Conservation (phyloP, 2,113 vertebrate species). For the Triplophysa siluroides region DNA sequence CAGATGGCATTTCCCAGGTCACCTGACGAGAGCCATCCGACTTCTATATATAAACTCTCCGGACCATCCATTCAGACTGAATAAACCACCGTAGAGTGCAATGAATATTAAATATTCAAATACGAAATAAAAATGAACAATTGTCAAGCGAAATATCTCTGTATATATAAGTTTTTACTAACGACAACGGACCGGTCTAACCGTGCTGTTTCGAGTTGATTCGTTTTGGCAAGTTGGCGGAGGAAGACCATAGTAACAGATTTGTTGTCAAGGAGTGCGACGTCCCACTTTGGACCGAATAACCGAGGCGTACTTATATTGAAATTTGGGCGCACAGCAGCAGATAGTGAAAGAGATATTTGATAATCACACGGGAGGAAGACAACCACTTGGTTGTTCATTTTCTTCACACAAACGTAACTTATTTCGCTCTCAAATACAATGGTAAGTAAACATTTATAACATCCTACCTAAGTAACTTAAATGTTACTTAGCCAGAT, state of each 20-base stretch:
- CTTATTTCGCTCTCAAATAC: background rate
- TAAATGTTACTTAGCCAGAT: background rate
- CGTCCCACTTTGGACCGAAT: slow-evolving; percentile 53
- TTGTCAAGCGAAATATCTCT: background rate
- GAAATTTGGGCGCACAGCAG: slow-evolving; percentile 47
- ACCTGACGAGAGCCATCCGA: slow-evolving; percentile 49
- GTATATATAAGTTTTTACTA: background rate
- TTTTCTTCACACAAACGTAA: background rate
- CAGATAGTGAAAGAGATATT: slow-evolving; percentile 42
- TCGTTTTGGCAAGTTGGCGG: slow-evolving; percentile 39
- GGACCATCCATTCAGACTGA: slow-evolving; percentile 23
- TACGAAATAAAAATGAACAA: background rate
- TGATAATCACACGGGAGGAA: slow-evolving; percentile 15
- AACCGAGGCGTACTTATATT: slow-evolving; percentile 54
- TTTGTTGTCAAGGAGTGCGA: slow-evolving; percentile 59
- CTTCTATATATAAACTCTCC: slow-evolving; percentile 53
- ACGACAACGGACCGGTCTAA: background rate
- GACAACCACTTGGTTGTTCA: background rate
- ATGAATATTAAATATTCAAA: background rate
- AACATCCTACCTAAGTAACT: background rate
- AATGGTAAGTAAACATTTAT: slow-evolving; percentile 48
- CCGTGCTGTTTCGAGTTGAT: background rate
- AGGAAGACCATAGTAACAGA: slow-evolving; percentile 55
- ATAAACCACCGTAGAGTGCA: background rate
- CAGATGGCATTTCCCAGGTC: slow-evolving; percentile 46